Conservation (phyloP, 1,140 invertebrate species). For the Zaprionus tsacasi region DNA sequence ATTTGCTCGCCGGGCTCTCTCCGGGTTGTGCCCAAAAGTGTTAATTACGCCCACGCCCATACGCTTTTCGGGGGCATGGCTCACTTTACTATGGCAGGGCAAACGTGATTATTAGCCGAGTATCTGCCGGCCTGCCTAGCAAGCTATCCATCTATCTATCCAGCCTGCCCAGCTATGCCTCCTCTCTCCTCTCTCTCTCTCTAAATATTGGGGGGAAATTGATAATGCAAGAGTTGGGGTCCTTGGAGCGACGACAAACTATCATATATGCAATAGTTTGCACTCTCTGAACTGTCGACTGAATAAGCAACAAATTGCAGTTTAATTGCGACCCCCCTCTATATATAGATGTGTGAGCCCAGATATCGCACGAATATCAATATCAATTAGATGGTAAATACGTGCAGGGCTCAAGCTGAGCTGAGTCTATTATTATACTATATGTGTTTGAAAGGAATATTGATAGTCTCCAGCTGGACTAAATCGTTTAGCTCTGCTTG, state of each 20-base stretch:
- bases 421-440: not conserved
- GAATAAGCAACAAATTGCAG: conserved; percentile 45
- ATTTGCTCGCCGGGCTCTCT: conserved; percentile 40
- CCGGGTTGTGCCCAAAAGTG: conserved; percentile 51
- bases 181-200: conserved; percentile 22
- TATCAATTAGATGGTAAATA: conserved; percentile 7
- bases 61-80: conserved; percentile 9
- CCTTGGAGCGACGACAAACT: conserved; percentile 33
- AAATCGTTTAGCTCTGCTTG: not conserved
- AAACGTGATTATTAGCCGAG: conserved; percentile 71
- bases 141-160: not conserved
- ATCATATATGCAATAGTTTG: not conserved
- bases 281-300: conserved; percentile 10
- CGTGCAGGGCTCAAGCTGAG: not conserved
- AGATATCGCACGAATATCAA: conserved; percentile 20
- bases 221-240: conserved; percentile 51
- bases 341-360: conserved; percentile 6
- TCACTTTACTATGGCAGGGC: conserved; percentile 62
- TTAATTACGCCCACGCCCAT: conserved; percentile 63
- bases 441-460: not conserved
- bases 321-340: conserved; percentile 35
- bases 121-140: too few relatives aligned
- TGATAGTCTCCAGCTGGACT: not conserved
- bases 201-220: conserved; percentile 75
- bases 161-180: not conserved